Percentiles rank a stretch among this genome's conserved stretches.
Conservation (phyloP, 2,797 vertebrate species). For the Tenualosa thibaudeaui region DNA sequence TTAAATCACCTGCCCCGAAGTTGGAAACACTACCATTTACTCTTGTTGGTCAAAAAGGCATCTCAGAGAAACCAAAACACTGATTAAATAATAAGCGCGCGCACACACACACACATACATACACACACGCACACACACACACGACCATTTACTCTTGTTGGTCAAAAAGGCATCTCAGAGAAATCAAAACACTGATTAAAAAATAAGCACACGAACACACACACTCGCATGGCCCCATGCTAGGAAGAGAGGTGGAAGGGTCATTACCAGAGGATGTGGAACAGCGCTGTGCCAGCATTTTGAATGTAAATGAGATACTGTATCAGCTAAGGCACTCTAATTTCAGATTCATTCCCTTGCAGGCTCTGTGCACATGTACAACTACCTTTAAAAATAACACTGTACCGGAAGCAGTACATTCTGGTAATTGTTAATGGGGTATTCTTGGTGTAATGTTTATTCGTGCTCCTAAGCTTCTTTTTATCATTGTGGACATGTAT, state of each 20-base stretch:
- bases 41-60: neutral
- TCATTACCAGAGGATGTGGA: slow-evolving; percentile 8
- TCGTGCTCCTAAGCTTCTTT: neutral
- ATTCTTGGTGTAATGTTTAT: neutral
- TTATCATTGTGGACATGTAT: neutral
- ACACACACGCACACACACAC: neutral
- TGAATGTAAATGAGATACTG: neutral
- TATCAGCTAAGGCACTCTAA: neutral
- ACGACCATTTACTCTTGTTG: neutral
- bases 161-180: neutral
- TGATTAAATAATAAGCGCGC: neutral
- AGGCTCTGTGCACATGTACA: neutral
- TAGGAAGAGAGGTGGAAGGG: neutral
- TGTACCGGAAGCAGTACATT: neutral
- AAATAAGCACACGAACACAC: neutral
- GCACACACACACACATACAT: neutral
- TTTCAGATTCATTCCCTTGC: neutral
- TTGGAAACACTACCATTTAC: neutral
- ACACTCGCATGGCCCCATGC: neutral
- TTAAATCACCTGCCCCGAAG: neutral
- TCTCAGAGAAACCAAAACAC: neutral
- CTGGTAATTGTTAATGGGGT: neutral
- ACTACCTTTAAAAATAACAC: neutral
- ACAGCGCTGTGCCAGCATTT: neutral
- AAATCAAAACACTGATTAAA: neutral